phyloP scores from a whole-genome alignment of 2,113 vertebrate species.

The Okapia johnstoni region DNA sequence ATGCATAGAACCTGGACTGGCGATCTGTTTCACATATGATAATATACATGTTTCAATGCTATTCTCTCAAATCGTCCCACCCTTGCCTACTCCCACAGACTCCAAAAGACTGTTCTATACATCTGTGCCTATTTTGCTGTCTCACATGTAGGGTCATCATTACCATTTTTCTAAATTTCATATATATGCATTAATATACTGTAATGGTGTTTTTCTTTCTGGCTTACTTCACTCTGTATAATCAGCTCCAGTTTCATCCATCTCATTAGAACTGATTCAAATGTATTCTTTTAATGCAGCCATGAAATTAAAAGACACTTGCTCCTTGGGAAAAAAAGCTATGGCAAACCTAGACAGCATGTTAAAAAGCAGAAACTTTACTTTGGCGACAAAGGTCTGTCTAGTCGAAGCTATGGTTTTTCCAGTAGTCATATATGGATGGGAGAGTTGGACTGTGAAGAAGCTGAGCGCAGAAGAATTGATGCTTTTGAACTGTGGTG shows the following conservation, averaged over 20 bases:
- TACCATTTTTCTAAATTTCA: neutral
- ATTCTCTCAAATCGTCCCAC: neutral
- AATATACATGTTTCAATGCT: neutral
- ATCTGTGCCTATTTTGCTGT: neutral
- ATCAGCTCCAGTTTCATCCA: neutral
- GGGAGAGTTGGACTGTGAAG: neutral
- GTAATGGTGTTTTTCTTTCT: neutral
- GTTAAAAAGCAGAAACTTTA: neutral
- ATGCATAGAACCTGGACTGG: neutral
- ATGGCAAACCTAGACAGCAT: neutral
- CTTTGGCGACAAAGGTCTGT: neutral
- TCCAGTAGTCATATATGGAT: neutral
- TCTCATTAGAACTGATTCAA: neutral
- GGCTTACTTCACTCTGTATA: neutral
- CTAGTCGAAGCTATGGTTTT: neutral
- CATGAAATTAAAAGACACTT: neutral
- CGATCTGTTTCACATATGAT: neutral
- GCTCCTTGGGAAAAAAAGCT: neutral
- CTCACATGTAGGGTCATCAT: rapidly evolving
- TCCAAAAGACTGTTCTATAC: neutral
- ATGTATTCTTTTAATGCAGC: neutral
- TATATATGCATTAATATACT: neutral
- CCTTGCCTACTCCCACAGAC: neutral
- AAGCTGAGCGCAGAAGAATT: neutral
- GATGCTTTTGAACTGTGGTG: neutral